Base-by-base conservation (phyloP, 2,888 invertebrate species). In the Cephus rjabovi region DNA sequence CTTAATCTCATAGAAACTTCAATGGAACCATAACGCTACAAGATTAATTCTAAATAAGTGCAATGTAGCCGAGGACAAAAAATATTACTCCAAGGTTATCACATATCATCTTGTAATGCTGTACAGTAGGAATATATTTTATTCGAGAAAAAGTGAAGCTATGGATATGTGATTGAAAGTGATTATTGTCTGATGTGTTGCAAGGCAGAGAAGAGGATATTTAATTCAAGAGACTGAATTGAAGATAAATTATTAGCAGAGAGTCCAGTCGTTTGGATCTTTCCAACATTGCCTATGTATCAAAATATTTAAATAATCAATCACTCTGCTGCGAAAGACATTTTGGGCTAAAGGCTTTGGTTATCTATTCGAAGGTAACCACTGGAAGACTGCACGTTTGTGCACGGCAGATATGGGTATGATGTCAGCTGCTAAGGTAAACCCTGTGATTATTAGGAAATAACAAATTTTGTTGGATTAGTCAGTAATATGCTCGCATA, bases 341-440 rank as follows among this genome's bases (percentile, higher is more conserved):
- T 75, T 71, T 33, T 77, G 75, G 37, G 68, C 76, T 79, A 79
- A 34, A 31, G 34, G 71, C 12, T 56, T 81, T 83, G 80, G 85
- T 82, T 82, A 85, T 81, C 83, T 87, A 87, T 86, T 56, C 84
- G 87, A 87, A 85, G 88, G 85, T 83, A 90, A 90, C 88, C 89
- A 89, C 88, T 89, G 88, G 89, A 86, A 87, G 89, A 85, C 88
- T 86, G 89, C 88, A 87, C 87, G 85, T 87, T 87, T 87, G 88
- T 87, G 86, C 87, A 88, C 88, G 86, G 87, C 89, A 87, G 86
- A 88, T 87, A 87, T 90, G 86, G 88, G 86, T 89, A 88, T 87
- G 90, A 89, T 87, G 90, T 89, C 90, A 87, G 89, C 90, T 90
- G 91, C 92, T 93, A 90, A 88, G 88, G 89, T 89, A 91, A 89